phyloP scores from a whole-genome alignment of 2,888 invertebrate species.

The Eristalis pertinax region DNA sequence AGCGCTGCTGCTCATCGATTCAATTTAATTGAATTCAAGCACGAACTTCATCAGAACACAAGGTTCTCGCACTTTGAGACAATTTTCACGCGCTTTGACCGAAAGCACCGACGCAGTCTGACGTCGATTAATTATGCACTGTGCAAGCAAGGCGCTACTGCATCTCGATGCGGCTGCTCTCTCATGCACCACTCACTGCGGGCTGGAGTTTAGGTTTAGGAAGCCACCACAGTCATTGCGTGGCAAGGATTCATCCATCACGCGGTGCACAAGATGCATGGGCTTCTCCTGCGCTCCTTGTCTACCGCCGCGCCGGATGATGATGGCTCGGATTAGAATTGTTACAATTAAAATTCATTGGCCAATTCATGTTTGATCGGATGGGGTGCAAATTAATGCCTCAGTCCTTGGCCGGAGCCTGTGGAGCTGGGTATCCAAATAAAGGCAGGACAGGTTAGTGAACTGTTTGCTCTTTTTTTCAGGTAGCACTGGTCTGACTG shows the following conservation, averaged over 20 bases:
- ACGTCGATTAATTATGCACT: slow-evolving; percentile 69
- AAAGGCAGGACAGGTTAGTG: slow-evolving; percentile 5
- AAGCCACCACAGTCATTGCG: slow-evolving; percentile 61
- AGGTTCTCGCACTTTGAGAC: slow-evolving; percentile 60
- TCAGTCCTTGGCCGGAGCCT: background rate
- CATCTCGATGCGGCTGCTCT: slow-evolving; percentile 16
- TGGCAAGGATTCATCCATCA: slow-evolving; percentile 71
- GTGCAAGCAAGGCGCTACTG: slow-evolving; percentile 19
- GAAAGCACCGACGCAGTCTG: slow-evolving; percentile 37
- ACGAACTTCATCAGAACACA: slow-evolving; percentile 63
- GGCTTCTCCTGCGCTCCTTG: slow-evolving; percentile 2
- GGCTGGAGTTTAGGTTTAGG: slow-evolving; percentile 22
- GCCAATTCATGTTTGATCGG: slow-evolving; percentile 70
- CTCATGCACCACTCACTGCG: background rate
- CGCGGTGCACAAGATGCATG: slow-evolving; percentile 32
- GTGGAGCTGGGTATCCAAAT: slow-evolving; percentile 18
- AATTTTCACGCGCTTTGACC: slow-evolving; percentile 68
- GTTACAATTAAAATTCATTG: slow-evolving; percentile 72
- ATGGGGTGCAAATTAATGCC: slow-evolving; percentile 70
- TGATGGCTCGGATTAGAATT: slow-evolving; percentile 67
- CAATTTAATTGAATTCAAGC: slow-evolving; percentile 70
- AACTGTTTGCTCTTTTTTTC: background rate
- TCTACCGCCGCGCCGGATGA: slow-evolving; percentile 56
- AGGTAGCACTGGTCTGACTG: slow-evolving; percentile 36
- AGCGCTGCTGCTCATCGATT: slow-evolving; percentile 50